Conservation (phyloP, 2,888 invertebrate species). For the Pinctada fucata region DNA sequence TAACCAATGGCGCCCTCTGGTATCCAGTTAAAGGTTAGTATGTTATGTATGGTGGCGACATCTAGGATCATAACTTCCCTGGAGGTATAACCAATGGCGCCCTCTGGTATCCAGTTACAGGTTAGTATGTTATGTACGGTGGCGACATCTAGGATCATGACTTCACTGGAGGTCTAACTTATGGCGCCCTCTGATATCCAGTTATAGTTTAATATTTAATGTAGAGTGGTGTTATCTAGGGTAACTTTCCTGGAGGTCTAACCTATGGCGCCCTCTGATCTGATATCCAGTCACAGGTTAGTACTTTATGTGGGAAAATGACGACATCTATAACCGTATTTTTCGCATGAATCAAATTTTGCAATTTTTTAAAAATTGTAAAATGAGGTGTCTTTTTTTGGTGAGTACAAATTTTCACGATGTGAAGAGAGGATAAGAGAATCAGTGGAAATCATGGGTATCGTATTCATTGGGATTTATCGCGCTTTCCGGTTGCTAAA, state of each 20-base stretch:
- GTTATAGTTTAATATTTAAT: slow-evolving; percentile 81
- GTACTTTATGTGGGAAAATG: slow-evolving; percentile 81
- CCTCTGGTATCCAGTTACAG: slow-evolving; percentile 91
- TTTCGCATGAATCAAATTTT: too few relatives aligned
- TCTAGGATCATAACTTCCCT: slow-evolving; percentile 82
- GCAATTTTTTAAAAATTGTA: too few relatives aligned
- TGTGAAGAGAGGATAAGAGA: too few relatives aligned
- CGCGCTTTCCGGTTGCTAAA: too few relatives aligned
- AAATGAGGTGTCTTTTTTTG: too few relatives aligned
- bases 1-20: slow-evolving; percentile 96
- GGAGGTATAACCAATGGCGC: slow-evolving; percentile 94
- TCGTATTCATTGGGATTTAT: too few relatives aligned
- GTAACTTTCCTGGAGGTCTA: slow-evolving; percentile 87
- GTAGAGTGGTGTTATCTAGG: too few relatives aligned
- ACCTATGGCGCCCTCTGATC: slow-evolving; percentile 94
- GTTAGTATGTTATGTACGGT: slow-evolving; percentile 75
- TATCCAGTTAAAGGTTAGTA: slow-evolving; percentile 86
- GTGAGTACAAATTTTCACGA: too few relatives aligned
- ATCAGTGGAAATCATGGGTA: too few relatives aligned
- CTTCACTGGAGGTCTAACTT: too few relatives aligned
- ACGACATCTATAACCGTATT: slow-evolving; percentile 78
- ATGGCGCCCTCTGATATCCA: too few relatives aligned
- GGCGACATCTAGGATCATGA: too few relatives aligned
- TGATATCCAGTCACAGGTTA: slow-evolving; percentile 92
- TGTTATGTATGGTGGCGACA: slow-evolving; percentile 80